A percentile compares a stretch with the other conserved stretches of the same genome.
phyloP scores from a whole-genome alignment of 2,888 invertebrate species.

The Caradrina clavipalpis region DNA sequence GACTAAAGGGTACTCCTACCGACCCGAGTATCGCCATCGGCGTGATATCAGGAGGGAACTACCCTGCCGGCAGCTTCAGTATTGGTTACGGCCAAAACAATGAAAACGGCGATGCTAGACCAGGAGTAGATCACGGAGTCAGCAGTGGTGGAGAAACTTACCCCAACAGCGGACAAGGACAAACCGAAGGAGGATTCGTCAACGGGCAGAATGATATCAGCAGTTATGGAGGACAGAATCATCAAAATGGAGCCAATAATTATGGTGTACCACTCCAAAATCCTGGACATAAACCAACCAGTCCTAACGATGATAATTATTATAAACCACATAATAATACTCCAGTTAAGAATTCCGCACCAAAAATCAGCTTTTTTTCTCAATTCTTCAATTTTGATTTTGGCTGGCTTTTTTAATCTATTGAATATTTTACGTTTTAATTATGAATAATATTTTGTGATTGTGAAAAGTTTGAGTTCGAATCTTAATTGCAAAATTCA shows the following conservation, averaged over 20 bases:
- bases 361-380: not conserved
- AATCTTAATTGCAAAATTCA: too few relatives aligned
- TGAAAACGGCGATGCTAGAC: not conserved
- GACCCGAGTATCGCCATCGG: conserved; percentile 35
- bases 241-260: conserved; percentile 6
- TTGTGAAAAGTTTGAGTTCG: not conserved
- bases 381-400: not conserved
- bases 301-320: conserved; percentile 17
- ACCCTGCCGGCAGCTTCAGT: conserved; percentile 41
- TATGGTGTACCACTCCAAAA: conserved; percentile 19
- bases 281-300: conserved; percentile 15
- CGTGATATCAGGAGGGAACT: conserved; percentile 31
- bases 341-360: conserved; percentile 31
- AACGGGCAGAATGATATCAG: conserved; percentile 29
- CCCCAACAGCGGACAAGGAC: conserved; percentile 6
- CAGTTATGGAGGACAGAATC: conserved; percentile 6
- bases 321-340: conserved; percentile 3
- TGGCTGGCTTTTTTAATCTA: conserved; percentile 3
- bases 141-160: conserved; percentile 2
- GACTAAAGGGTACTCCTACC: conserved; percentile 21
- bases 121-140: conserved; percentile 16
- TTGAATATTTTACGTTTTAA: too few relatives aligned
- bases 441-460: not conserved
- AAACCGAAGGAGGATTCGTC: conserved; percentile 11
- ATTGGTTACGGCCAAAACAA: conserved; percentile 27